phyloP scores from a whole-genome alignment of 2,888 invertebrate species.

The Automeris io region DNA sequence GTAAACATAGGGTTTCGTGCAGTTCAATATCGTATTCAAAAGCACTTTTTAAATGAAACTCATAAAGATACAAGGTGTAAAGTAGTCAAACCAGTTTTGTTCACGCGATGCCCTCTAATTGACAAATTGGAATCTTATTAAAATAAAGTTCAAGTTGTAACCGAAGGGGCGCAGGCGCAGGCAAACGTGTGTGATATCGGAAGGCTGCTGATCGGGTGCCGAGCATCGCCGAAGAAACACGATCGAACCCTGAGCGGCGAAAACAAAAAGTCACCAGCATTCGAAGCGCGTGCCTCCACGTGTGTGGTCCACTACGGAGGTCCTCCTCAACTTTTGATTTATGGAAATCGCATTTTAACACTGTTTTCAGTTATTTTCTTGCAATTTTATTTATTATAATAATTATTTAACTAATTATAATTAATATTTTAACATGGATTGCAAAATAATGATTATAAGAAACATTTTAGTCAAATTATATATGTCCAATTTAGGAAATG shows the following conservation, averaged over 20 bases:
- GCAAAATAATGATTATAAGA: too few species aligned
- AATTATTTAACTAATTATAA: too few species aligned
- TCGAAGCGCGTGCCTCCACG: slow-evolving; percentile 85
- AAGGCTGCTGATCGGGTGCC: slow-evolving; percentile 59
- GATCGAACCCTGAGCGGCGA: slow-evolving; percentile 48
- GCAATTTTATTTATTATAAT: slow-evolving; percentile 2
- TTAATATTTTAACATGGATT: too few species aligned
- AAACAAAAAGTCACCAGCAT: slow-evolving; percentile 74
- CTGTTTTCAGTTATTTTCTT: slow-evolving; percentile 42
- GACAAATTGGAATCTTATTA: slow-evolving; percentile 85
- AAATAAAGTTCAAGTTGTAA: slow-evolving; percentile 76
- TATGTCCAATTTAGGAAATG: too few species aligned
- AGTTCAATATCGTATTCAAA: slow-evolving; percentile 32
- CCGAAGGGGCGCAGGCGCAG: slow-evolving; percentile 49
- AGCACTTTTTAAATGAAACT: slow-evolving; percentile 45
- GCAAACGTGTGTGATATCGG: slow-evolving; percentile 51
- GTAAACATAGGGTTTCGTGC: slow-evolving; percentile 20
- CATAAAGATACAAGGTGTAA: slow-evolving; percentile 61
- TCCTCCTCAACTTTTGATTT: slow-evolving; percentile 65
- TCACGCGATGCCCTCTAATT: slow-evolving; percentile 78
- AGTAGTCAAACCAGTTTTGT: slow-evolving; percentile 70
- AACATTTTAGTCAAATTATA: too few species aligned
- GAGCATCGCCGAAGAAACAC: slow-evolving; percentile 58
- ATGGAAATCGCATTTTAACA: slow-evolving; percentile 67
- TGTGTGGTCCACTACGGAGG: slow-evolving; percentile 82